Evolutionary conservation across 2,113 vertebrate genomes (phyloP).

Genomic region (Amazona vittata): DNA sequence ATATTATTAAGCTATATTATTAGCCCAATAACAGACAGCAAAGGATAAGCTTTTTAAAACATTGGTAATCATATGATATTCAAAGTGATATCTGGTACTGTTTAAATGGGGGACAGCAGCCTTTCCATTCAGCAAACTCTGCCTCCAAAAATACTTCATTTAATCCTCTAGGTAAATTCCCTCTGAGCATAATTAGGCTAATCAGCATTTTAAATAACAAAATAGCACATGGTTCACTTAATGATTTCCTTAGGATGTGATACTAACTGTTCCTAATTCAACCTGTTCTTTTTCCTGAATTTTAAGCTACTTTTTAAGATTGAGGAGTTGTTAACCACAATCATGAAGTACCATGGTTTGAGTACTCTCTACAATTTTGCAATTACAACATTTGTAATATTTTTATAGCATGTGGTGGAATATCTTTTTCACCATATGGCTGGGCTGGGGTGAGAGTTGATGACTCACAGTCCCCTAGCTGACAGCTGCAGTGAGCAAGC

Average conservation of each 20-base stretch:
- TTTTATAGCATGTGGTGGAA: not conserved
- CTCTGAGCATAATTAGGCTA: conserved; percentile 29
- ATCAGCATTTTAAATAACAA: conserved; percentile 34
- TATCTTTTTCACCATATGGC: not conserved
- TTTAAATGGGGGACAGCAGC: not conserved
- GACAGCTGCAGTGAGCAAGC: not conserved
- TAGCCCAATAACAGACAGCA: not conserved
- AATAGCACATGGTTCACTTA: conserved; percentile 1
- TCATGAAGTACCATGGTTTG: not conserved
- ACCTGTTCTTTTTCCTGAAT: not conserved
- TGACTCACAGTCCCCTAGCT: not conserved
- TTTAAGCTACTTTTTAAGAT: not conserved
- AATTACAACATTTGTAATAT: not conserved
- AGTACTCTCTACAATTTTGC: not conserved
- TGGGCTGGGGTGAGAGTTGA: not conserved
- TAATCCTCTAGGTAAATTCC: not conserved
- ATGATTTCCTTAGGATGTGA: not conserved
- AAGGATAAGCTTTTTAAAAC: not conserved
- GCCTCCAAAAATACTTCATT: not conserved
- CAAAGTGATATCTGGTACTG: not conserved
- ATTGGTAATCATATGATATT: not conserved
- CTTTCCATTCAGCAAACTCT: not conserved
- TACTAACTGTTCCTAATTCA: not conserved
- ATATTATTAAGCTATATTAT: not conserved
- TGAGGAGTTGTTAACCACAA: not conserved